phyloP scores from a whole-genome alignment of 2,888 invertebrate species.

The Macrosoma leucophasiata region DNA sequence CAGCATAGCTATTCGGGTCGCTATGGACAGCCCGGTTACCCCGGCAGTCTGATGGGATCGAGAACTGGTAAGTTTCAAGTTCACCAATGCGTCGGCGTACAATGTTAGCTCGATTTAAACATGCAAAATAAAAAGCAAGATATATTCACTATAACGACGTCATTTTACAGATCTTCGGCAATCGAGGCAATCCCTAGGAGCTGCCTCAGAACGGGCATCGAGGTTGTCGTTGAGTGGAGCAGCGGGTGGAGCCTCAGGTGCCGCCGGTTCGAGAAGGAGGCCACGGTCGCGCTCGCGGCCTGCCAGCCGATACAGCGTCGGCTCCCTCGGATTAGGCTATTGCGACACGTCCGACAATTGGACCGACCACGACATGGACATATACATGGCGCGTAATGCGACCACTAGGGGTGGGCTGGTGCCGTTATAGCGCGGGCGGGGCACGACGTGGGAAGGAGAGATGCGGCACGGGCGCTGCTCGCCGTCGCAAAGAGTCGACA shows the following conservation, averaged over 20 bases:
- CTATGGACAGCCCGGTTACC: conserved; percentile 84
- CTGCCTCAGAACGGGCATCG: conserved; percentile 87
- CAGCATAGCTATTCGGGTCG: conserved; percentile 91
- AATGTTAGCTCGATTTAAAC: no score
- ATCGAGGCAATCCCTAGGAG: conserved; percentile 89
- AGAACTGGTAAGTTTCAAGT: conserved; percentile 55
- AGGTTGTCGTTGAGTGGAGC: conserved; percentile 82
- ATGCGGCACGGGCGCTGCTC: conserved; percentile 38
- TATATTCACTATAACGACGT: no score
- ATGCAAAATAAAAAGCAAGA: no score
- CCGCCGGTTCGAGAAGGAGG: conserved; percentile 79
- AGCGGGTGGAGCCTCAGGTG: conserved; percentile 77
- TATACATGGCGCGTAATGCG: conserved; percentile 94
- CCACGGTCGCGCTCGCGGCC: conserved; percentile 88
- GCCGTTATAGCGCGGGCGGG: conserved; percentile 79
- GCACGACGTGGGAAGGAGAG: conserved; percentile 37
- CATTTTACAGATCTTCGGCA: conserved; percentile 82
- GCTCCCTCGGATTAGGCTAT: conserved; percentile 89
- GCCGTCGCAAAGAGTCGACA: conserved; percentile 34
- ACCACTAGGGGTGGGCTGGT: conserved; percentile 90
- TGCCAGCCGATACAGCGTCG: conserved; percentile 86
- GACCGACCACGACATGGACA: conserved; percentile 97
- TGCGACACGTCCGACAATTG: conserved; percentile 94
- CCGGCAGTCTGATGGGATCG: conserved; percentile 78
- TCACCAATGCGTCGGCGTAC: no score